These are phyloP conservation scores for Hepsetus odoe DNA, from an alignment of 2,113 vertebrate species.

Conservation along the genomic window DNA sequence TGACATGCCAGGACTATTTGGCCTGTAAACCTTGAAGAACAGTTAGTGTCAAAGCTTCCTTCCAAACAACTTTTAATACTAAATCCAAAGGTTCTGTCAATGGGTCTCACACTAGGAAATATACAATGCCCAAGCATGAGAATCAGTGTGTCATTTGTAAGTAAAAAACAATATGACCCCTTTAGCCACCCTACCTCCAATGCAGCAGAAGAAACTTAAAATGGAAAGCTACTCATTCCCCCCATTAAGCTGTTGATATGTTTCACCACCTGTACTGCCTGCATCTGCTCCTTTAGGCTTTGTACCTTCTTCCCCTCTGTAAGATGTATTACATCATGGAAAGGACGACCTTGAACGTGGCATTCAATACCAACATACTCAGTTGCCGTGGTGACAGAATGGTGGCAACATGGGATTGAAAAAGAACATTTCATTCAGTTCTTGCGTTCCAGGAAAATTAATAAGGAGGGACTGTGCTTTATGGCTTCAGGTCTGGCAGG, in stretches of 20 bases:
- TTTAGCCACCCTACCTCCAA: not conserved
- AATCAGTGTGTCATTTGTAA: too few species aligned
- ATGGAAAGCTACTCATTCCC: conserved; percentile 1
- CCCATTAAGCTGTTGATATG: not conserved
- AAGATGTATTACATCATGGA: not conserved
- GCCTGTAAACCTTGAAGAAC: not conserved
- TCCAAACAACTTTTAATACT: not conserved
- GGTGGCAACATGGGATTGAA: not conserved
- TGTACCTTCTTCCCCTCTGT: not conserved
- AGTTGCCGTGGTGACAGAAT: conserved; percentile 4
- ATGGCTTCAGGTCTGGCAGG: not conserved
- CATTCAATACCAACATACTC: conserved; percentile 5
- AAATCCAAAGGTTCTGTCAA: not conserved
- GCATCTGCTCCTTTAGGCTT: conserved; percentile 6
- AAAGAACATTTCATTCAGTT: not conserved
- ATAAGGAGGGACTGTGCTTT: not conserved
- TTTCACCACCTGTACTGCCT: not conserved
- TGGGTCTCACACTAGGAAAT: not conserved
- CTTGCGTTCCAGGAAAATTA: conserved; percentile 2
- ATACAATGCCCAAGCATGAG: too few species aligned
- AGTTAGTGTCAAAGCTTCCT: not conserved
- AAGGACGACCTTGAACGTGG: not conserved
- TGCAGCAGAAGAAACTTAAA: not conserved
- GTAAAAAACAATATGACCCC: too few species aligned
- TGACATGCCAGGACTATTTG: not conserved